phyloP scores from a whole-genome alignment of 2,113 vertebrate genomes.

The Budorcas taxicolor region DNA sequence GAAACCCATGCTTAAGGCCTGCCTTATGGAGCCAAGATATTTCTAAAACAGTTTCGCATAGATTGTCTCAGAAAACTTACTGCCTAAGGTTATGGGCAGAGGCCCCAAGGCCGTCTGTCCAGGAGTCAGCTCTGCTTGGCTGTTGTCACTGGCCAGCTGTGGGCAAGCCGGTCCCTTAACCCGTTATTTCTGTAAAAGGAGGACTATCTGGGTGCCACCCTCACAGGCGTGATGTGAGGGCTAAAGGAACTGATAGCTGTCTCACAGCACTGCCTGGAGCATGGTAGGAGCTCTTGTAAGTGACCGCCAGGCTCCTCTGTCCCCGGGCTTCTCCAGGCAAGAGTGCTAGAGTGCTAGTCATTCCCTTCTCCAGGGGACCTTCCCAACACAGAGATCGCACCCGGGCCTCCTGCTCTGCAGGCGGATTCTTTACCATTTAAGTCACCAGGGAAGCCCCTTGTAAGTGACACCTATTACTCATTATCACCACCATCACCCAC shows the following conservation, averaged over 20 bases:
- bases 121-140: not conserved
- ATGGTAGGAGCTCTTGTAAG: not conserved
- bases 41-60: not conserved
- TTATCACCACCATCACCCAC: not conserved
- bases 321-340: not conserved
- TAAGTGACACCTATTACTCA: not conserved
- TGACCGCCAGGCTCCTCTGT: not conserved
- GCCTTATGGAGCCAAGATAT: not conserved
- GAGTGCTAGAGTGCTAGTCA: too few relatives aligned
- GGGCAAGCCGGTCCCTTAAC: not conserved
- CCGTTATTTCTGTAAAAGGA: not conserved
- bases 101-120: too few relatives aligned
- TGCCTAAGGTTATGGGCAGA: rapidly evolving
- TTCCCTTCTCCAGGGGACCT: too few relatives aligned
- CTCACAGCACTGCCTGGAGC: not conserved
- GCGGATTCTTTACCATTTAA: too few relatives aligned
- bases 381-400: rapidly evolving
- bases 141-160: too few relatives aligned
- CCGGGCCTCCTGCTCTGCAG: too few relatives aligned
- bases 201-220: too few relatives aligned
- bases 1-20: rapidly evolving
- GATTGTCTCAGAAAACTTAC: not conserved
- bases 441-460: too few relatives aligned
- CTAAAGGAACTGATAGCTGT: not conserved
- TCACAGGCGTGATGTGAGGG: not conserved